Percentiles rank a stretch among this genome's conserved stretches.
Conservation (phyloP, 2,888 invertebrate species). For the Chrysina gloriosa region DNA sequence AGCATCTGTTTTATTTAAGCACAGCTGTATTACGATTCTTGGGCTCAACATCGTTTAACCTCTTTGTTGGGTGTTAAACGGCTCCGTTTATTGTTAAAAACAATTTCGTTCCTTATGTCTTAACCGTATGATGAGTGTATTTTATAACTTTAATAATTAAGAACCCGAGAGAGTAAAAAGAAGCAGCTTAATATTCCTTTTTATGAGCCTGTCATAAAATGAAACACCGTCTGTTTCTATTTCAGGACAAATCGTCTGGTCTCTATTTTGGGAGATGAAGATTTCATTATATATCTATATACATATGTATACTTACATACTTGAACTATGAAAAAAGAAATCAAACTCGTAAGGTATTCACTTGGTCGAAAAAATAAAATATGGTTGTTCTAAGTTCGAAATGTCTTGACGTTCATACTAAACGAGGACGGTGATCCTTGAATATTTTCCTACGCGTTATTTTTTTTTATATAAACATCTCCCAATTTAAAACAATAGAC, state of each 20-base stretch:
- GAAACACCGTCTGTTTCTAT: slow-evolving; percentile 22
- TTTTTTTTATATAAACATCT: not conserved
- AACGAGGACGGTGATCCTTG: not conserved
- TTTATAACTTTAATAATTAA: slow-evolving; percentile 27
- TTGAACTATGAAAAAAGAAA: not conserved
- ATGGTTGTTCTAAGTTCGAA: not conserved
- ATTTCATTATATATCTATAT: slow-evolving; percentile 15
- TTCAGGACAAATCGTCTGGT: slow-evolving; percentile 25
- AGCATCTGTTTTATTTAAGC: not conserved
- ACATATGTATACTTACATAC: not conserved
- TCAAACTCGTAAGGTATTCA: not conserved
- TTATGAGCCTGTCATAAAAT: slow-evolving; percentile 25
- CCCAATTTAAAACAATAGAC: not conserved
- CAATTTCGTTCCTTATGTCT: not conserved
- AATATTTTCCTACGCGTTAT: not conserved
- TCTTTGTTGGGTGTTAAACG: slow-evolving; percentile 6
- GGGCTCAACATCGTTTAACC: not conserved
- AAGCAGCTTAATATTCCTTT: slow-evolving; percentile 16
- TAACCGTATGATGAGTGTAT: not conserved
- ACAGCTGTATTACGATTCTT: not conserved
- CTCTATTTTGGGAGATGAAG: slow-evolving; percentile 31
- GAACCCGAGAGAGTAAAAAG: not conserved
- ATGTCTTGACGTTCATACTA: not conserved
- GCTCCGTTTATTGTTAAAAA: not conserved
- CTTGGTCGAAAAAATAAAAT: not conserved